A percentile compares a stretch with the other conserved stretches of the same genome.
phyloP scores from a whole-genome alignment of 1,140 invertebrate genomes.

The Drosophila sp. region DNA sequence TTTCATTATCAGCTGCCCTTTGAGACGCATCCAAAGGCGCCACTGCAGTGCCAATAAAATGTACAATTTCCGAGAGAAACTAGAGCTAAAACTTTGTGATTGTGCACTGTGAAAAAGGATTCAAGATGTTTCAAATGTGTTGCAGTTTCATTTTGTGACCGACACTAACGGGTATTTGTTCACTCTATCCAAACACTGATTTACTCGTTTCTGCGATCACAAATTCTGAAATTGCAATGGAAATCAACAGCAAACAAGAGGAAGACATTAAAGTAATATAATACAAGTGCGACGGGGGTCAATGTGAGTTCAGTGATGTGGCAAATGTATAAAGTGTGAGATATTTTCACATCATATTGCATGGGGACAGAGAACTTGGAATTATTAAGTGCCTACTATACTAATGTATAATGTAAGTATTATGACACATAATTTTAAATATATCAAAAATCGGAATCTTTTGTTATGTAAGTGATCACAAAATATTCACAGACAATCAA shows the following conservation, averaged over 20 bases:
- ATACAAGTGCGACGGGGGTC: slow-evolving; percentile 7
- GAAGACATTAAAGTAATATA: slow-evolving; percentile 8
- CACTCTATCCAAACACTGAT: slow-evolving; percentile 23
- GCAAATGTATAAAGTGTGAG: slow-evolving; percentile 37
- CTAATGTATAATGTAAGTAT: slow-evolving; percentile 29
- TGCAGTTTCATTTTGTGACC: slow-evolving; percentile 85
- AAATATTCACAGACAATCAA: neutral
- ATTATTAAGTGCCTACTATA: neutral
- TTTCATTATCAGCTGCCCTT: slow-evolving; percentile 78
- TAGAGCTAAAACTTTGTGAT: neutral
- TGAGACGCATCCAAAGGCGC: slow-evolving; percentile 39
- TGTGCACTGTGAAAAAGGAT: slow-evolving; percentile 3
- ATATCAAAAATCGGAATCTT: neutral
- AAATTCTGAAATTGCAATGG: slow-evolving; percentile 84
- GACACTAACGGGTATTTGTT: slow-evolving; percentile 84
- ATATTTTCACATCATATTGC: slow-evolving; percentile 12
- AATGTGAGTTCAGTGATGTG: slow-evolving; percentile 40
- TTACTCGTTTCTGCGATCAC: slow-evolving; percentile 85
- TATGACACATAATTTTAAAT: neutral
- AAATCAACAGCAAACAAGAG: slow-evolving; percentile 42
- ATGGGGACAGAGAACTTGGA: neutral
- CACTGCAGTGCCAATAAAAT: neutral
- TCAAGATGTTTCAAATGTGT: slow-evolving; percentile 28
- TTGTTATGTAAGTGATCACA: neutral
- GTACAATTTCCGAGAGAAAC: neutral